These are phyloP conservation scores for Galagoides demidoff DNA, from an alignment of 2,797 vertebrate genomes.

Conservation along the genomic window DNA sequence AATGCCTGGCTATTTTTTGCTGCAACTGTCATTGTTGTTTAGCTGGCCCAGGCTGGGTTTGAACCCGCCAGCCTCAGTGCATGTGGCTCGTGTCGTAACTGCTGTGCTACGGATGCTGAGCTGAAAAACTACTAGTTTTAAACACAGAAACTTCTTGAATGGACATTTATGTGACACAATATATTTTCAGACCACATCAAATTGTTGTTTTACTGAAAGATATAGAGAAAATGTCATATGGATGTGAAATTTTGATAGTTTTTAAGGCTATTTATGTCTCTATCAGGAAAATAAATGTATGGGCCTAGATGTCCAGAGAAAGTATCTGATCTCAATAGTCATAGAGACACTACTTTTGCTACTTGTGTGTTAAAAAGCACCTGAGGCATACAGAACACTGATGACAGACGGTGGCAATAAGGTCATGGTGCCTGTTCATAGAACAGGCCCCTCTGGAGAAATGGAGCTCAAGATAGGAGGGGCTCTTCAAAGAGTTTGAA, in stretches of 20 bases:
- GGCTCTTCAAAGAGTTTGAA: no score
- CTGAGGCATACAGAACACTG: neutral
- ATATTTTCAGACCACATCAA: slow-evolving; percentile 13
- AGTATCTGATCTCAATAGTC: neutral
- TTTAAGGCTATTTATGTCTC: neutral
- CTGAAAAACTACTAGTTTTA: neutral
- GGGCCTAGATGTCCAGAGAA: neutral
- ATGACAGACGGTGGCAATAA: neutral
- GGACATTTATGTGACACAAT: neutral
- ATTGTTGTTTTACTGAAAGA: neutral
- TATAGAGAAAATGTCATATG: neutral
- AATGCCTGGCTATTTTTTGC: no score
- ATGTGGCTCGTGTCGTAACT: no score
- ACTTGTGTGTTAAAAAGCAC: neutral
- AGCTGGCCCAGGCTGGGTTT: no score
- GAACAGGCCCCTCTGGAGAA: neutral
- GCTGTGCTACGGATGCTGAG: no score
- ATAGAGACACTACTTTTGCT: neutral
- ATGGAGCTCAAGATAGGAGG: neutral
- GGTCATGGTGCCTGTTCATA: neutral
- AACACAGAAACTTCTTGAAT: slow-evolving; percentile 18
- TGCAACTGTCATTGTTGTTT: no score
- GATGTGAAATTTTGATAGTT: slow-evolving; percentile 17
- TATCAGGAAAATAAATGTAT: slow-evolving; percentile 14
- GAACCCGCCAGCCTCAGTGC: no score